phyloP scores from a whole-genome alignment of 92 coral and sea anemone genomes.

The Palythoa grandis region DNA sequence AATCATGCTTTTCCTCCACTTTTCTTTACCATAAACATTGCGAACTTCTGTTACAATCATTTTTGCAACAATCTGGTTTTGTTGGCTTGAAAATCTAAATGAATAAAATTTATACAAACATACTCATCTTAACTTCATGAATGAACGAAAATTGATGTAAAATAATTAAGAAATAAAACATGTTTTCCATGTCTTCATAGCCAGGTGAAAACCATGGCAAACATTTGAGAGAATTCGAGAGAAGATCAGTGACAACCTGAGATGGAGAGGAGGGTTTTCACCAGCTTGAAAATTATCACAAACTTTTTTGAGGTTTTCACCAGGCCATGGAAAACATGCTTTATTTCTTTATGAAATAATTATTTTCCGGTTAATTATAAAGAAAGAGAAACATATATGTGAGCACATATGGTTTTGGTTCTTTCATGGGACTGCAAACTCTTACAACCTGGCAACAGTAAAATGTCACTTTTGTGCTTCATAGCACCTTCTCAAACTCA shows the following conservation, averaged over 20 bases:
- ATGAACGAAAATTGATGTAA: not conserved
- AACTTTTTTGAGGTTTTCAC: not conserved
- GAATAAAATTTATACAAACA: not conserved
- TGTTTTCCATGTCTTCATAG: not conserved
- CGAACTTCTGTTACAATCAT: not conserved
- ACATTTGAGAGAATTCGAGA: not conserved
- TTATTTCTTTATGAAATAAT: constrained; percentile 17
- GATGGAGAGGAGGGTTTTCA: constrained; percentile 16
- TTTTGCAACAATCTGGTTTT: not conserved
- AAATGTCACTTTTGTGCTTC: too few species aligned
- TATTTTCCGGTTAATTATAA: constrained; percentile 5
- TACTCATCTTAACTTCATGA: not conserved
- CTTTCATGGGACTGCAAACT: too few species aligned
- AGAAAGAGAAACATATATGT: not conserved
- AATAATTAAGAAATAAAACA: not conserved
- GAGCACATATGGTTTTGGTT: not conserved
- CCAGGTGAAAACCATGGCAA: not conserved
- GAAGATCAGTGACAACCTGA: constrained; percentile 8
- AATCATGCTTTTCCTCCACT: constrained; percentile 2
- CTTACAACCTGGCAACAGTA: not conserved
- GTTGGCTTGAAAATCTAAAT: constrained; percentile 13
- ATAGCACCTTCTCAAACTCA: too few species aligned
- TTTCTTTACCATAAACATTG: constrained; percentile 6
- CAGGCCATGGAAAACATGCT: not conserved
- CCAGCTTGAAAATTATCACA: constrained; percentile 7